A percentile compares a stretch with the other conserved stretches of the same genome.
Conservation (phyloP, 2,113 vertebrate genomes). For the Aspiorhynchus laticeps region DNA sequence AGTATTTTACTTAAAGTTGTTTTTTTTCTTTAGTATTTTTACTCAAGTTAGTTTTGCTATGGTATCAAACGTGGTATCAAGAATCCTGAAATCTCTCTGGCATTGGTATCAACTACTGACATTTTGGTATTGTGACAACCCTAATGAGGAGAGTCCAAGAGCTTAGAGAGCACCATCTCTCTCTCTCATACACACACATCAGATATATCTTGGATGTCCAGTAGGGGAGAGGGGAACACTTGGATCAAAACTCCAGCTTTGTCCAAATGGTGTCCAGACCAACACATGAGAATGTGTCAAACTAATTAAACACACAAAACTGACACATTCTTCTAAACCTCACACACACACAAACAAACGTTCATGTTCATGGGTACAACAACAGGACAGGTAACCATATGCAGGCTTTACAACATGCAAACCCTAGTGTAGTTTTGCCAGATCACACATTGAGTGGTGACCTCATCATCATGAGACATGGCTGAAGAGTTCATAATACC, state of each 20-base stretch:
- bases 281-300: conserved; percentile 17
- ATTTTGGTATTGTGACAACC: neutral
- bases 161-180: neutral
- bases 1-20: neutral
- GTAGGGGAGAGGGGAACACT: neutral
- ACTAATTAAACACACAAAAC: neutral
- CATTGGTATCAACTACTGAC: neutral
- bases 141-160: conserved; percentile 12
- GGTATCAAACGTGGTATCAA: neutral
- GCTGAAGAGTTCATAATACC: neutral
- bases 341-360: neutral
- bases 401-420: conserved; percentile 20
- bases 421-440: neutral
- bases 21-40: too few relatives aligned
- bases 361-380: neutral
- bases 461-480: conserved; percentile 44
- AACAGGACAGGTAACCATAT: neutral
- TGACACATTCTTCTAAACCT: neutral
- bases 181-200: neutral
- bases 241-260: conserved; percentile 20
- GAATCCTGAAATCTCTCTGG: neutral
- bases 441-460: neutral
- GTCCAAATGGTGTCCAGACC: neutral
- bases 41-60: neutral
- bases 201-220: conserved; percentile 21